phyloP scores from a whole-genome alignment of 2,888 invertebrate genomes.

The Leucoptera coffeella region DNA sequence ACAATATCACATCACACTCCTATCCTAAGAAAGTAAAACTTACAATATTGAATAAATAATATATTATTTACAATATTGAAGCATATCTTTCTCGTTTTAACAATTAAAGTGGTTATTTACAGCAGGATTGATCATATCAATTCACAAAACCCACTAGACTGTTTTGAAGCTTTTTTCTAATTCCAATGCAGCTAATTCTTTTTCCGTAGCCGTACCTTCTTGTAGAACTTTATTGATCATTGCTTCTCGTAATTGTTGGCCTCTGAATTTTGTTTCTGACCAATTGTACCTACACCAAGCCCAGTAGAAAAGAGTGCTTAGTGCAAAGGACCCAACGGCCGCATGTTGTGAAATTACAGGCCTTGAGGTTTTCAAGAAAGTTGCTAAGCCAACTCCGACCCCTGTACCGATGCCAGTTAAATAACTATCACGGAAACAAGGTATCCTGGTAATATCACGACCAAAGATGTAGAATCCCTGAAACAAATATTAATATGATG shows the following conservation, averaged over 20 bases:
- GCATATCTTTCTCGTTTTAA: no score
- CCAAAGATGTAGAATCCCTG: constrained; percentile 62
- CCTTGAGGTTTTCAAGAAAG: constrained; percentile 71
- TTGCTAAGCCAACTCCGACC: constrained; percentile 56
- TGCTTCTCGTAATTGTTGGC: constrained; percentile 55
- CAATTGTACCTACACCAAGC: constrained; percentile 63
- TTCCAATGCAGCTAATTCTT: constrained; percentile 36
- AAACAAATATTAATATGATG: no score
- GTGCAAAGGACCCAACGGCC: constrained; percentile 59
- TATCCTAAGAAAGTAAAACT: no score
- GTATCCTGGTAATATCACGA: constrained; percentile 66
- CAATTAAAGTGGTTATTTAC: no score
- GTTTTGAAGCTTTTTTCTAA: constrained; percentile 29
- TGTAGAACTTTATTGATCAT: constrained; percentile 53
- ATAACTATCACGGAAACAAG: constrained; percentile 74
- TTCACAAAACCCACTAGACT: no score
- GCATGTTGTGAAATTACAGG: constrained; percentile 57
- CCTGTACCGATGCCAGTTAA: constrained; percentile 69
- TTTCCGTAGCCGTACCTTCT: constrained; percentile 58
- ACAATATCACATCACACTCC: no score
- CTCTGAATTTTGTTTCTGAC: constrained; percentile 60
- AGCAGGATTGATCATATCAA: no score
- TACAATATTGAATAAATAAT: no score
- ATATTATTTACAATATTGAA: no score
- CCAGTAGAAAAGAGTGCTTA: constrained; percentile 65